Conservation (phyloP, 2,797 vertebrate genomes). For the Cottoperca gobio region DNA sequence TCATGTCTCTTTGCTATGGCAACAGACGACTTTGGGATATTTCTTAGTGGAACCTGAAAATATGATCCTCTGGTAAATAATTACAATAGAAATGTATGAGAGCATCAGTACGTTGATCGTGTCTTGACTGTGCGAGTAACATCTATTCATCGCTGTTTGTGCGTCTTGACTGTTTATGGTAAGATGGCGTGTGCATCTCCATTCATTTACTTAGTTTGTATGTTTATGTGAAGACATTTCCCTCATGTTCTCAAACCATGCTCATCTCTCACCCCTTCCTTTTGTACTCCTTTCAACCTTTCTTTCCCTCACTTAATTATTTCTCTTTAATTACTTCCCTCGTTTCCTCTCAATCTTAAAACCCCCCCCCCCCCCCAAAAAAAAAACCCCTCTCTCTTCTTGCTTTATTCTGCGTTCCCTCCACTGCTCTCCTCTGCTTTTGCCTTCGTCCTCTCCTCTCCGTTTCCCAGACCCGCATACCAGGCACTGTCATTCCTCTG, state of each 20-base stretch:
- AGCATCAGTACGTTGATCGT: not conserved
- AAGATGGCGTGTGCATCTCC: conserved; percentile 16
- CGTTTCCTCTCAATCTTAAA: not conserved
- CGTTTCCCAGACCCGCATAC: conserved; percentile 84
- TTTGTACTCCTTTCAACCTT: conserved; percentile 34
- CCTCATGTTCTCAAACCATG: conserved; percentile 61
- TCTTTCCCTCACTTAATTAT: conserved; percentile 31
- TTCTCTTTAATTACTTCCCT: conserved; percentile 10
- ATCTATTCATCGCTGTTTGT: conserved; percentile 32
- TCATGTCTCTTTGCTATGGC: conserved; percentile 42
- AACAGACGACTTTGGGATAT: conserved; percentile 21
- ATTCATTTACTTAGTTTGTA: conserved; percentile 27
- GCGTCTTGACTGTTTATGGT: conserved; percentile 12
- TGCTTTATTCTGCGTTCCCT: conserved; percentile 20
- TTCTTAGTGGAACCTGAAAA: not conserved
- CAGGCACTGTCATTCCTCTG: conserved; percentile 87
- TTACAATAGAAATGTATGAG: not conserved
- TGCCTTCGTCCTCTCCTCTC: conserved; percentile 45
- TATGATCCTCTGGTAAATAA: not conserved
- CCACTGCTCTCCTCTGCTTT: conserved; percentile 32
- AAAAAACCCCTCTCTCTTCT: not conserved
- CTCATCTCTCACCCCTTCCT: conserved; percentile 43
- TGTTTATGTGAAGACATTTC: conserved; percentile 46
- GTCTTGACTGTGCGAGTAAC: conserved; percentile 18
- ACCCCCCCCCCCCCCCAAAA: no score